Base-by-base conservation (phyloP, 2,113 vertebrate species). In the Mixornis gularis region DNA sequence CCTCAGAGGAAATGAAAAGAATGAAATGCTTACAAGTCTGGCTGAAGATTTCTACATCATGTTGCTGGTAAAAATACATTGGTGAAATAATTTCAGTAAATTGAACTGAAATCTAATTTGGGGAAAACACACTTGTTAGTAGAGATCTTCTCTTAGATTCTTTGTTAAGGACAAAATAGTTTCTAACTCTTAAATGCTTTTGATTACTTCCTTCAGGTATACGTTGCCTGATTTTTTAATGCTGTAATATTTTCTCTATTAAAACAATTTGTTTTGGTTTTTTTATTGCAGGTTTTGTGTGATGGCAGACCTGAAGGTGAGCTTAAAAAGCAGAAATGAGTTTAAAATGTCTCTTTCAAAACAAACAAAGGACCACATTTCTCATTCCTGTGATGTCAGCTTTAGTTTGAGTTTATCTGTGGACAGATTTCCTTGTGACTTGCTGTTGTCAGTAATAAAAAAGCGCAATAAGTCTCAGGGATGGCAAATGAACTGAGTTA, bases 11-110 rank as follows among this genome's bases (percentile, higher is more conserved):
- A 94, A 89, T 51, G 93, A 95, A 63, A 98, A 97, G 96, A 97
- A 97, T 90, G 97, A 98, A 87, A 89, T 82, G 18, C 72, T 98
- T 92, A 83, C 96, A 70, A 97, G 64, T 85, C 90, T 99, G 59
- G 97, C 97, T 76, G 99, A 99, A 96, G 98, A 99, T 88, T 98
- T 99, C 95, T 98, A 99, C 96, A 98, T 98, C 88, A 22, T 97
- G 26, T 95, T 99, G 74, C 98, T 98, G 98, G 98, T 98, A 98
- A 98, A 96, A 94, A 79, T 55, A 74, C 29, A 52, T 73, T 58
- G 43, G 3, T 29, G 19, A 90, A 81, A 53, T 53, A 69, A 60
- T 78, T 49, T 53, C 41, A 12, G 26, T 41, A 78, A 59, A 44
- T 55, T 53, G 51, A 78, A 56, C 48, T 34, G 38, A 72, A 62